Evolutionary conservation across 2,113 vertebrate genomes (phyloP).

Genomic region (Eptatretus burgeri): DNA sequence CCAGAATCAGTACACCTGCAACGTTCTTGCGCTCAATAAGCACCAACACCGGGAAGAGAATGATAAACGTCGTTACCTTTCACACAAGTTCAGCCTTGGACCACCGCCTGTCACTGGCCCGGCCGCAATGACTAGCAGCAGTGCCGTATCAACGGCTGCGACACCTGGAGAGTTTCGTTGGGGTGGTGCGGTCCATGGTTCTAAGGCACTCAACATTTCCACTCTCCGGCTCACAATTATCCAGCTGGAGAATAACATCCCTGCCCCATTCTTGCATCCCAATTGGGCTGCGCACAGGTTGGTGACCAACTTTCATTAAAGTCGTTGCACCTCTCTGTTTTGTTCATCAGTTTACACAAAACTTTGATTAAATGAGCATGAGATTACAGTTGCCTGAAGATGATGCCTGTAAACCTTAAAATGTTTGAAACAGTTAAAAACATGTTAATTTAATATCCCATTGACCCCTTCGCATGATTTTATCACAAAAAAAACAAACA

Average conservation of each 20-base stretch:
- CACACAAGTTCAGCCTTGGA: constrained; percentile 69
- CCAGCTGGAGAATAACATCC: constrained; percentile 72
- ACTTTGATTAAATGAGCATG: too few relatives aligned
- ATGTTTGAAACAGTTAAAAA: too few relatives aligned
- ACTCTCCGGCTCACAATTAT: constrained; percentile 79
- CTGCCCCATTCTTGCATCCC: constrained; percentile 71
- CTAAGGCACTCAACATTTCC: constrained; percentile 56
- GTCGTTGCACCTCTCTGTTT: too few relatives aligned
- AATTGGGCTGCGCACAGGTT: constrained; percentile 98
- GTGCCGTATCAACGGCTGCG: too few relatives aligned
- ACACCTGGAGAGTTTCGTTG: constrained; percentile 79
- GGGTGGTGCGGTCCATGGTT: constrained; percentile 83
- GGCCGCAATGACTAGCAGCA: too few relatives aligned
- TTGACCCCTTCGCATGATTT: too few relatives aligned
- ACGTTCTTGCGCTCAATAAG: constrained; percentile 75
- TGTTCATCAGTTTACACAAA: too few relatives aligned
- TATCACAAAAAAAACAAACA: too few relatives aligned
- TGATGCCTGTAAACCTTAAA: too few relatives aligned
- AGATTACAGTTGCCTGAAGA: too few relatives aligned
- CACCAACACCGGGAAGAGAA: constrained; percentile 95
- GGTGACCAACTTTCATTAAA: background rate
- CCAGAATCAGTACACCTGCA: constrained; percentile 87
- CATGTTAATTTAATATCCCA: too few relatives aligned
- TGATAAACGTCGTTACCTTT: constrained; percentile 75
- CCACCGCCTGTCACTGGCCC: too few relatives aligned